Conservation (phyloP, 2,888 invertebrate species). For the Torymus texanus region DNA sequence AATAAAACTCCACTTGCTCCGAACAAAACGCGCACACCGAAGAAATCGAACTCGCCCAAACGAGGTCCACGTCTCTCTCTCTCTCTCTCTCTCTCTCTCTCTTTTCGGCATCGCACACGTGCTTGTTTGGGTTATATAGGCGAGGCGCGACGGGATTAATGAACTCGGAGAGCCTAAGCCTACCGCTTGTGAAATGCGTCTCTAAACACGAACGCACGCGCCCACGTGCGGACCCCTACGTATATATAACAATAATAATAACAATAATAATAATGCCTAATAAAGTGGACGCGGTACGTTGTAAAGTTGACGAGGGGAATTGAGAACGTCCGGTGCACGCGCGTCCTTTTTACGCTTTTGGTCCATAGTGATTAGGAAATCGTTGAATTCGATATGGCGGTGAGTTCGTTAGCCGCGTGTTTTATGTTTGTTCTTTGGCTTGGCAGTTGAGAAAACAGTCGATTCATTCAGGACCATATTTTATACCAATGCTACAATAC, state of each 20-base stretch:
- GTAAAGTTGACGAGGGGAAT: conserved; percentile 41
- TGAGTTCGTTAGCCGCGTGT: conserved; percentile 20
- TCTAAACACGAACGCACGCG: conserved; percentile 68
- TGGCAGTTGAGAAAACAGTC: no score
- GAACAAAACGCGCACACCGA: not conserved
- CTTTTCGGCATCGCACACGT: conserved; percentile 16
- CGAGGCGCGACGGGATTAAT: conserved; percentile 64
- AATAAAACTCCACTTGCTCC: no score
- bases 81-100: not conserved
- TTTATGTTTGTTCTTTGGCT: conserved; percentile 33
- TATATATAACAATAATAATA: conserved; percentile 75
- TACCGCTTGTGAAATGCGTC: conserved; percentile 67
- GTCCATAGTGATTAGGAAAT: not conserved
- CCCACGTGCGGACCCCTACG: conserved; percentile 59
- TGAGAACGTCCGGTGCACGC: no score
- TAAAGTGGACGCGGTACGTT: conserved; percentile 68
- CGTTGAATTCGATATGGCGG: not conserved
- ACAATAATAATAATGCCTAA: conserved; percentile 69
- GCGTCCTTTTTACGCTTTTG: not conserved
- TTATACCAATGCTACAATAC: no score
- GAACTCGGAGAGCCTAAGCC: conserved; percentile 66
- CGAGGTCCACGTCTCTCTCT: conserved; percentile 38
- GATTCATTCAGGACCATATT: no score
- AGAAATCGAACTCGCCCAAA: conserved; percentile 42
- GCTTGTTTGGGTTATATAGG: conserved; percentile 70